Conservation (phyloP, 2,888 invertebrate species). For the Epirrita christyi region DNA sequence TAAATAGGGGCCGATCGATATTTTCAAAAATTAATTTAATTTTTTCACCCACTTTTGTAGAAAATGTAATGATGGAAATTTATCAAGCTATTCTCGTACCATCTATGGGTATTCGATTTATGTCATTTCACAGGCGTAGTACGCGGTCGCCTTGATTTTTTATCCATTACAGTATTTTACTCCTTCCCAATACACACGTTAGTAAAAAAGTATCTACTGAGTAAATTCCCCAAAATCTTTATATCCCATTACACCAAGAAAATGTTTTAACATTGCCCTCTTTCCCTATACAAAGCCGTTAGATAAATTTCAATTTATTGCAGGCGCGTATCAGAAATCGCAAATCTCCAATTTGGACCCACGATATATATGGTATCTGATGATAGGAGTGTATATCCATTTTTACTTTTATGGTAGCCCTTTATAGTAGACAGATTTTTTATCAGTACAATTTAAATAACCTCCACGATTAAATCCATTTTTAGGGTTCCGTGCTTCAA, state of each 20-base stretch:
- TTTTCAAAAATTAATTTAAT: too few relatives aligned
- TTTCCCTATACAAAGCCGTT: constrained; percentile 28
- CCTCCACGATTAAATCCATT: too few relatives aligned
- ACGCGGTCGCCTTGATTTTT: too few relatives aligned
- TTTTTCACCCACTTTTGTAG: too few relatives aligned
- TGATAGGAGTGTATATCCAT: constrained; percentile 22
- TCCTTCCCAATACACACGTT: constrained; percentile 3
- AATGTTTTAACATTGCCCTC: constrained; percentile 21
- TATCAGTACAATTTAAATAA: background rate
- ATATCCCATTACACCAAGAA: constrained; percentile 18
- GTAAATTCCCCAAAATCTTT: constrained; percentile 19
- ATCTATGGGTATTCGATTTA: too few relatives aligned
- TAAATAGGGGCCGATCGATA: too few relatives aligned
- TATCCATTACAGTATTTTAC: background rate
- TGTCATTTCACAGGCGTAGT: too few relatives aligned
- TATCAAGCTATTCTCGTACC: too few relatives aligned
- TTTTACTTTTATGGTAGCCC: constrained; percentile 22
- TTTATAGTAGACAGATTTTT: background rate
- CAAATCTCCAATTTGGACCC: constrained; percentile 33
- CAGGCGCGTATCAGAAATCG: constrained; percentile 27
- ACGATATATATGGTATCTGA: constrained; percentile 19
- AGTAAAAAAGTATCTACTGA: constrained; percentile 1
- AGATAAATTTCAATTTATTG: constrained; percentile 36
- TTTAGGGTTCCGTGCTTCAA: too few relatives aligned
- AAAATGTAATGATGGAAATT: too few relatives aligned